Evolutionary conservation across 2,113 vertebrate species (phyloP), one percentile per base, ranked within the genome.

Genomic region (Micromys minutus): DNA sequence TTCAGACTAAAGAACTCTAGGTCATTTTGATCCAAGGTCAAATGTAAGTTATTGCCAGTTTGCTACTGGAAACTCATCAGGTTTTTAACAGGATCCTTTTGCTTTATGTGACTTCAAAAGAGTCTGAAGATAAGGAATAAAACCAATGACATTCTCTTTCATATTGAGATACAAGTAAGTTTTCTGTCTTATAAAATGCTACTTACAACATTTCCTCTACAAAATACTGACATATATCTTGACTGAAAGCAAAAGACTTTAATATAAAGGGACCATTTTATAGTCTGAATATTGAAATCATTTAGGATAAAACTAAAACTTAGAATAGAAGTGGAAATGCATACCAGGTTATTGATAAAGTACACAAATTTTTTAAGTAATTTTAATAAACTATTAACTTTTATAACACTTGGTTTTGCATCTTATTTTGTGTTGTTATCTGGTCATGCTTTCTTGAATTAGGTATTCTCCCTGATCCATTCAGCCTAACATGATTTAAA

Each of bases 251-350:
- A 87, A 31, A 63, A 29, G 3, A 39, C 16, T 34, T 34, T 71
- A 45, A 71, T 59, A 59, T 88, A 26, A 76, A 21, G 55, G 13
- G 76, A 93, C 26, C 7, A 72, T 74, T 96, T n/a, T 57, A 7
- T 13, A 72, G 19, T 45, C 17, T 81, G 24, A 85, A 57, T 59
- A 24, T 91, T 93, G 26, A 89, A 92, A 81, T 86, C 24, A 34
- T 8, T 95, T 89, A 47, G 42, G 15, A 36, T 34, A 45, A 63
- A 95, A 36, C 13, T 34, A 76, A 63, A 52, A 31, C 2, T 50
- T 59, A 61, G 76, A 92, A n/a, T 22, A 57, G n/a, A 90, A 87
- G 61, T 90, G 10, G 50, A 92, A 96, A 90, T 69, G n/a, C 34
- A 47, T 47, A 26, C 19, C 77, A 11, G 42, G 67, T 63, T 71